Evolutionary conservation across 2,888 invertebrate species (phyloP), one percentile per base, ranked within the genome.

Genomic region (Lepidocyrtoides sp.): DNA sequence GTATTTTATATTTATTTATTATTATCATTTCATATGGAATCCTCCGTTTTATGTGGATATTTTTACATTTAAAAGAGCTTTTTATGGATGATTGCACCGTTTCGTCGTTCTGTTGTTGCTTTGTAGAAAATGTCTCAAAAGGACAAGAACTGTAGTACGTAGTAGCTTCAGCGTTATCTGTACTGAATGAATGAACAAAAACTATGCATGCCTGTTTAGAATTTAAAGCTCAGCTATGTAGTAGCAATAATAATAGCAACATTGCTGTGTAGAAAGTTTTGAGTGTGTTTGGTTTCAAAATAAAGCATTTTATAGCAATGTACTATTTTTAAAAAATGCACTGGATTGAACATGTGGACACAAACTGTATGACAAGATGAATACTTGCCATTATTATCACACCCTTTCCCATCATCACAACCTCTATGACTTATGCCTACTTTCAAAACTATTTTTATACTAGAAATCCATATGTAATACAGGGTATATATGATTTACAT

Each of bases 11-110:
- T 75, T 41, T 69, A 60, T 77, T 32, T 77, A 86, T 41, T 75
- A 75, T 29, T 75, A 75, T 77, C n/a, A n/a, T n/a, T 60, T 81
- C 54, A 57, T 26, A 75, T 60, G 66, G 77, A 84, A 84, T 77
- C 77, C 75, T 84, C 17, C 75, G 83, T 89, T 89, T 84, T 84
- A 84, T 89, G 77, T 89, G 89, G 89, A 89, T 89, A 89, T 89
- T 89, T 89, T 84, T 75, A 75, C 89, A 89, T 89, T 89, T 89
- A 84, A 84, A 84, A 60, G 48, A 75, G 29, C 84, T 84, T 89
- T 89, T 89, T 89, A 84, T 89, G 89, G 89, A 84, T 89, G 89
- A 89, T 89, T 89, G 83, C 89, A 77, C 75, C 84, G 69, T 89
- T 89, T 51, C 69, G 51, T 29, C 8, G 36, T 72, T 69, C 54